Evolutionary conservation across 92 coral and sea anemone genomes (phyloP).

Genomic region (Porites evermanni): DNA sequence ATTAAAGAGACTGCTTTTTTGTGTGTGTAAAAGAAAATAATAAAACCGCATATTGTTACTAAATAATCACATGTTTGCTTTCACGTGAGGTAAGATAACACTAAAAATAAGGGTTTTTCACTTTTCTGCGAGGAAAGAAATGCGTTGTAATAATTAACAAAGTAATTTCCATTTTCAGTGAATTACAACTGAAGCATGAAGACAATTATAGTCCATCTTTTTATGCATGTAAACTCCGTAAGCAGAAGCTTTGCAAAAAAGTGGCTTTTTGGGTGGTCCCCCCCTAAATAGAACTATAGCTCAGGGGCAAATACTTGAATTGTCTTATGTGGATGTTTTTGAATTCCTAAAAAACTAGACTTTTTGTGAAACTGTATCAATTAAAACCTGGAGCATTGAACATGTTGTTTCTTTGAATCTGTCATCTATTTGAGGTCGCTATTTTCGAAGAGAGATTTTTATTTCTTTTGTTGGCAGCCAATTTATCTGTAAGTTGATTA

Average conservation of each 20-base stretch:
- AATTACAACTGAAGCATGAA: too few relatives aligned
- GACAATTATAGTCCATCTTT: neutral
- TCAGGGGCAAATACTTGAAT: too few relatives aligned
- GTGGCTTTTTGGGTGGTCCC: too few relatives aligned
- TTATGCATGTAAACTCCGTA: neutral
- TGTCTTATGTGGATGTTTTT: too few relatives aligned
- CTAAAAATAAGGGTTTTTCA: neutral
- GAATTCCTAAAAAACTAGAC: neutral
- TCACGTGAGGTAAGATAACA: conserved; percentile 25
- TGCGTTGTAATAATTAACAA: neutral
- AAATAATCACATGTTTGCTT: neutral
- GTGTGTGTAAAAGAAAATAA: neutral
- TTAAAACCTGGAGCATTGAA: too few relatives aligned
- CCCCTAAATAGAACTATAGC: too few relatives aligned
- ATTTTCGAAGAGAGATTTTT: too few relatives aligned
- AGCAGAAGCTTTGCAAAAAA: neutral
- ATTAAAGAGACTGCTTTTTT: neutral
- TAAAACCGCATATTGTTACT: neutral
- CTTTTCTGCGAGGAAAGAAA: neutral
- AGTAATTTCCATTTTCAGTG: neutral
- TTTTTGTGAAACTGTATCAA: neutral
- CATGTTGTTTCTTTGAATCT: too few relatives aligned
- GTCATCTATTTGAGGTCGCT: too few relatives aligned
- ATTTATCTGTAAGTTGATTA: too few relatives aligned
- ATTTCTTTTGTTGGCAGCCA: too few relatives aligned